Conservation (phyloP, 1,140 invertebrate species). For the Zaprionus davidi region DNA sequence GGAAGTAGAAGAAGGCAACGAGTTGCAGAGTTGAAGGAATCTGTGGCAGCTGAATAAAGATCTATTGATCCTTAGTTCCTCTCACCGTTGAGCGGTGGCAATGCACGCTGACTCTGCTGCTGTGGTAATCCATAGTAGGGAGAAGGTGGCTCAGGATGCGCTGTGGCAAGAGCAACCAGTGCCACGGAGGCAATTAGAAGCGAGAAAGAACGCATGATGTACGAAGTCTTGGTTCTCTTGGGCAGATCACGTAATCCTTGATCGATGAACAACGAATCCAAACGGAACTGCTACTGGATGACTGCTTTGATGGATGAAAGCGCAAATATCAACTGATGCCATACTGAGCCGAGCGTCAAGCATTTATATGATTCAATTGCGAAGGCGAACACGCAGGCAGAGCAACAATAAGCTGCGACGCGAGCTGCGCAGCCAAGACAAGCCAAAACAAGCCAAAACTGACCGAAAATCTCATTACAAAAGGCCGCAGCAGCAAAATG, state of each 20-base stretch:
- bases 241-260: constrained; percentile 70
- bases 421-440: constrained; percentile 5
- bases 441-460: constrained; percentile 38
- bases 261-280: background rate
- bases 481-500: constrained; percentile 71
- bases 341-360: constrained; percentile 33
- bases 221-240: constrained; percentile 50
- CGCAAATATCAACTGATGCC: constrained; percentile 69
- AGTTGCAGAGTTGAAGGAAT: background rate
- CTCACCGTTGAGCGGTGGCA: constrained; percentile 72
- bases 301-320: constrained; percentile 47
- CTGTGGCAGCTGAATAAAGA: too few species aligned
- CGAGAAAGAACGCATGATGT: constrained; percentile 72
- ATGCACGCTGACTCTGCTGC: constrained; percentile 79
- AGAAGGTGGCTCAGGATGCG: constrained; percentile 86
- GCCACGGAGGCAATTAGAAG: constrained; percentile 85
- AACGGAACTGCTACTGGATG: constrained; percentile 1
- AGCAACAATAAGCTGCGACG: constrained; percentile 16
- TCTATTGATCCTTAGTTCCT: too few species aligned
- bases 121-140: constrained; percentile 85
- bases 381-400: background rate
- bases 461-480: constrained; percentile 71
- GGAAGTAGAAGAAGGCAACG: background rate
- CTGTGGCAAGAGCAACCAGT: constrained; percentile 85
- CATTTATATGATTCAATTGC: constrained; percentile 75